A percentile compares a stretch with the other conserved stretches of the same genome.
phyloP scores from a whole-genome alignment of 2,888 invertebrate species.

The Metallyticus violacea region DNA sequence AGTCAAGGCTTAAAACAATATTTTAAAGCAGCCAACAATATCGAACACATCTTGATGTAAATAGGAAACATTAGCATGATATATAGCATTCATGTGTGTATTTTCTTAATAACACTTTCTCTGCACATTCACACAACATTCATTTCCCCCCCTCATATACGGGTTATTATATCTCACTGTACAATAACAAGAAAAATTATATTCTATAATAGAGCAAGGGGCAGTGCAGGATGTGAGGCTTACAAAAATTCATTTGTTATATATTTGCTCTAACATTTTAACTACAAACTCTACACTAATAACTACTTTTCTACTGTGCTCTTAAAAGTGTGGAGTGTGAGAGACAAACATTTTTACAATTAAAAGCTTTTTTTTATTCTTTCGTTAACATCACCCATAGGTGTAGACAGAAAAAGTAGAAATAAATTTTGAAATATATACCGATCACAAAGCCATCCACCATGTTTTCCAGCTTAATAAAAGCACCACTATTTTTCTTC shows the following conservation, averaged over 20 bases:
- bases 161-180: constrained; percentile 32
- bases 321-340: constrained; percentile 18
- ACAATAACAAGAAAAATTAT: constrained; percentile 35
- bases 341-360: constrained; percentile 22
- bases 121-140: constrained; percentile 10
- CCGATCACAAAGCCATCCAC: constrained; percentile 23
- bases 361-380: constrained; percentile 10
- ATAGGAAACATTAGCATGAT: constrained; percentile 29
- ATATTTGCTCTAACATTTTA: constrained; percentile 28
- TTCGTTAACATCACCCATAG: constrained; percentile 3
- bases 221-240: constrained; percentile 33
- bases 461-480: constrained; percentile 3
- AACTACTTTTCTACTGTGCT: constrained; percentile 28
- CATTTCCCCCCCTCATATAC: constrained; percentile 26
- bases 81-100: constrained; percentile 25
- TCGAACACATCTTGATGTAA: constrained; percentile 1
- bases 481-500: constrained; percentile 23
- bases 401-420: background rate
- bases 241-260: constrained; percentile 30
- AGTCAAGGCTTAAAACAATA: background rate
- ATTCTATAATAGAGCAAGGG: constrained; percentile 33
- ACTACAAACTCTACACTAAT: constrained; percentile 25
- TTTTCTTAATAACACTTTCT: background rate
- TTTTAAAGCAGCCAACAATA: constrained; percentile 8
- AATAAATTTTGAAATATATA: constrained; percentile 3